These are phyloP conservation scores for Chironomus tentans DNA, from an alignment of 2,888 invertebrate genomes.

Conservation along the genomic window DNA sequence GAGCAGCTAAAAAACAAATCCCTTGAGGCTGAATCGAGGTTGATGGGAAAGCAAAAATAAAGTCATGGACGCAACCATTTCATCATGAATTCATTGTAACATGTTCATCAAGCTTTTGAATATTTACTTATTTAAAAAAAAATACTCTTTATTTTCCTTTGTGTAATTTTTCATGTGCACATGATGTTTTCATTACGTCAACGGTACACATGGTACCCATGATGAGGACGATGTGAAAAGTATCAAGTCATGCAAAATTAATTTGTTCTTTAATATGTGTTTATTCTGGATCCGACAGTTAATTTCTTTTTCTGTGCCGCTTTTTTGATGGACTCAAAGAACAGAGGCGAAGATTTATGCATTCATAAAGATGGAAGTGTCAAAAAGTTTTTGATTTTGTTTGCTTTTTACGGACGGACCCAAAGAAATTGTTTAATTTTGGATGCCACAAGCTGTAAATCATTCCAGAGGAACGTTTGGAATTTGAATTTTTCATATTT, in stretches of 20 bases:
- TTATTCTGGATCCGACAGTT: background rate
- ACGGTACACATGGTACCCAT: background rate
- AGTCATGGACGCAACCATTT: background rate
- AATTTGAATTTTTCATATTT: no score
- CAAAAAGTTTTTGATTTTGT: background rate
- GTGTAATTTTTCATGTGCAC: background rate
- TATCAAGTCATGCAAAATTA: slow-evolving; percentile 6
- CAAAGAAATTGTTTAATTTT: no score
- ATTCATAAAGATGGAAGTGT: background rate
- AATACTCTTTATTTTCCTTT: background rate
- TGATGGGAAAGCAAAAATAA: slow-evolving; percentile 1
- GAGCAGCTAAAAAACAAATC: background rate
- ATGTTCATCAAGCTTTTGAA: background rate
- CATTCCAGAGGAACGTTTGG: no score
- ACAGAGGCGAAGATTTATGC: background rate
- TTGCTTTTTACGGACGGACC: no score
- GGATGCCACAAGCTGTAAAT: no score
- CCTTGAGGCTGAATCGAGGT: slow-evolving; percentile 8
- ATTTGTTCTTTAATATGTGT: background rate
- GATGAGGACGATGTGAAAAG: background rate
- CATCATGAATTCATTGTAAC: background rate
- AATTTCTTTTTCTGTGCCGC: background rate
- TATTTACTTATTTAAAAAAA: no score
- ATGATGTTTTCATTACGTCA: background rate
- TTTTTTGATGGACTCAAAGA: background rate